A percentile compares a stretch with the other conserved stretches of the same genome.
These are phyloP conservation scores for Lottia scabra DNA, from an alignment of 2,888 invertebrate species.

Conservation along the genomic window DNA sequence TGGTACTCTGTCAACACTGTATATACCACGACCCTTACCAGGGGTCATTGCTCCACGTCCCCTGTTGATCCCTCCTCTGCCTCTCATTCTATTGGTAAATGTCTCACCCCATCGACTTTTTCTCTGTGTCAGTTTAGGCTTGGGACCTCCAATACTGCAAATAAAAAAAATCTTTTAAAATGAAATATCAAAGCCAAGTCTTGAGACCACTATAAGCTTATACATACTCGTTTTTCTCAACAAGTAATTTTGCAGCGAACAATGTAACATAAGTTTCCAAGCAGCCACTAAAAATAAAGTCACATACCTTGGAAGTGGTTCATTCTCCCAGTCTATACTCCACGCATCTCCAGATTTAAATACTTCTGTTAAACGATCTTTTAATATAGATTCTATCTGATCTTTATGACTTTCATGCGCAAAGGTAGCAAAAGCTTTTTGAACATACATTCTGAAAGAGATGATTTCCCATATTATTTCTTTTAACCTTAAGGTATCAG, in stretches of 20 bases:
- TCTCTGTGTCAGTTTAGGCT: not conserved
- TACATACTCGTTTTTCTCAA: too few species aligned
- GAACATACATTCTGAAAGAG: conserved; percentile 77
- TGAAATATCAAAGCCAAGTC: too few species aligned
- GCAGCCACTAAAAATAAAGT: too few species aligned
- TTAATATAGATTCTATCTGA: conserved; percentile 92
- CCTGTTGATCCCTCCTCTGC: conserved; percentile 19
- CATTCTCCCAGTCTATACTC: conserved; percentile 94
- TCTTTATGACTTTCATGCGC: conserved; percentile 89
- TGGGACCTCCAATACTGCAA: too few species aligned
- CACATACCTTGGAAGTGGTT: conserved; percentile 82
- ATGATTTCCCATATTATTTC: not conserved
- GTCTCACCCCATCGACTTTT: conserved; percentile 19
- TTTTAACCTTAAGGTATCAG: too few species aligned
- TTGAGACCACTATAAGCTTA: too few species aligned
- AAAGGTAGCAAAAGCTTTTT: conserved; percentile 92
- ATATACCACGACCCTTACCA: conserved; percentile 30
- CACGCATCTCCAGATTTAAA: conserved; percentile 88
- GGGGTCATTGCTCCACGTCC: conserved; percentile 21
- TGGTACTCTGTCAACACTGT: conserved; percentile 42
- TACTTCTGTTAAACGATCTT: conserved; percentile 92
- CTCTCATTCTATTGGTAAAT: conserved; percentile 19
- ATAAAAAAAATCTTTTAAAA: too few species aligned
- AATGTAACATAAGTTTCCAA: too few species aligned
- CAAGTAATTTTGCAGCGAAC: too few species aligned